Conservation (phyloP, 1,140 invertebrate genomes). For the Macrostomum lignano region DNA sequence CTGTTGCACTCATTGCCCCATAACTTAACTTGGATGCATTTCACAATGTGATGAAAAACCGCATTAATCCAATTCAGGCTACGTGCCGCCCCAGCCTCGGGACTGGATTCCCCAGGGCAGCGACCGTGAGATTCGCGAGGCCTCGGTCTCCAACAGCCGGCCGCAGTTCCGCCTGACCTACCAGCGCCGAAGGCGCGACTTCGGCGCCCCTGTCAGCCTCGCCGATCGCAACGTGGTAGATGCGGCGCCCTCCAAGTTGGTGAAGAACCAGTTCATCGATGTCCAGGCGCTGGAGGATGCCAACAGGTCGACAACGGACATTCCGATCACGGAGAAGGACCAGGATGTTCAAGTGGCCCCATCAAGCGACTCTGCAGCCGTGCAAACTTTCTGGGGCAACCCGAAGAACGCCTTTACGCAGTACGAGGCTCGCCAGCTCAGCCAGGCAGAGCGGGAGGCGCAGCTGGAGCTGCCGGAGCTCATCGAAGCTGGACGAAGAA, state of each 20-base stretch:
- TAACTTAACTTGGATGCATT: too few relatives aligned
- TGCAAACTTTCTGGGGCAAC: constrained; percentile 24
- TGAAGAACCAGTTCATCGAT: constrained; percentile 21
- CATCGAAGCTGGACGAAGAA: constrained; percentile 4
- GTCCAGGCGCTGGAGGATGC: not conserved
- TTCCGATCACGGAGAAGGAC: constrained; percentile 18
- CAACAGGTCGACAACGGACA: constrained; percentile 11
- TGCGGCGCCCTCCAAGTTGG: too few relatives aligned
- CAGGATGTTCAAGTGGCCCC: constrained; percentile 12
- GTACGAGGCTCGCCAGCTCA: constrained; percentile 18
- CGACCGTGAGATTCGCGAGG: constrained; percentile 3
- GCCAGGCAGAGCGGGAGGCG: constrained; percentile 14
- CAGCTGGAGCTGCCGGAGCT: constrained; percentile 11
- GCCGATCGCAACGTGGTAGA: constrained; percentile 16
- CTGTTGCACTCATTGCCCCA: too few relatives aligned
- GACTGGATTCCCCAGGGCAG: not conserved
- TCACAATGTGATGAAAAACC: too few relatives aligned
- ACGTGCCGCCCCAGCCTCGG: not conserved
- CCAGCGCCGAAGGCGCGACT: constrained; percentile 14
- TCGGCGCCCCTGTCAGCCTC: constrained; percentile 17
- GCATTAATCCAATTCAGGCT: too few relatives aligned
- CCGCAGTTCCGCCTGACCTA: not conserved
- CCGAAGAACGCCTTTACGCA: constrained; percentile 21
- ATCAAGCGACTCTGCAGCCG: constrained; percentile 6
- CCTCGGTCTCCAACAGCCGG: not conserved